These are phyloP conservation scores for Geophilus truncorum DNA, from an alignment of 2,888 invertebrate genomes.

Conservation along the genomic window DNA sequence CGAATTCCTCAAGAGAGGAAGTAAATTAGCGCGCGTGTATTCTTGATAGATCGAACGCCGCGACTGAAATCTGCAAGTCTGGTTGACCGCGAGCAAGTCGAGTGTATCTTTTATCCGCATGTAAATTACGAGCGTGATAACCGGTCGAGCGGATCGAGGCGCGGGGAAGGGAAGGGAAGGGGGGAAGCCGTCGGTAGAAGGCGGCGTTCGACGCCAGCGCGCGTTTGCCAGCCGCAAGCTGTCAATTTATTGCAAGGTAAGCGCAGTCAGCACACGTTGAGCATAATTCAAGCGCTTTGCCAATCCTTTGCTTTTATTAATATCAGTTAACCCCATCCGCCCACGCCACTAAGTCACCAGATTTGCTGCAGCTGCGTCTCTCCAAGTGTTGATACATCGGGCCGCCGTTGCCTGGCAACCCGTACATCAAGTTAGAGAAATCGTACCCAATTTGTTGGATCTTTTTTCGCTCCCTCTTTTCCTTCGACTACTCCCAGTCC, in stretches of 20 bases:
- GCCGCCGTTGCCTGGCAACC: neutral
- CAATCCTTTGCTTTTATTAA: neutral
- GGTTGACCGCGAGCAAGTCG: conserved; percentile 19
- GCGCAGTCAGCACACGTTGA: neutral
- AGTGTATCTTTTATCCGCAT: conserved; percentile 25
- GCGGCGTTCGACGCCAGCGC: neutral
- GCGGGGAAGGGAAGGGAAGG: neutral
- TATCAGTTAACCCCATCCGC: neutral
- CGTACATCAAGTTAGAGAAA: neutral
- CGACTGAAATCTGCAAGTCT: conserved; percentile 2
- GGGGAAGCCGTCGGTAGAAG: neutral
- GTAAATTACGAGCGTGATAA: conserved; percentile 11
- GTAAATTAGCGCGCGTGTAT: neutral
- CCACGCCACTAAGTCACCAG: neutral
- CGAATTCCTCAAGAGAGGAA: neutral
- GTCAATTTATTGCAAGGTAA: neutral
- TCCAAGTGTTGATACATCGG: neutral
- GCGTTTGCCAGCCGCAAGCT: neutral
- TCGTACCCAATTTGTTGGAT: neutral
- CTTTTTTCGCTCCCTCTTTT: neutral
- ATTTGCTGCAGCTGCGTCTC: neutral
- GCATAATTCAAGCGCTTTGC: neutral
- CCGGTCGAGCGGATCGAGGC: neutral
- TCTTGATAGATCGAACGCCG: neutral
- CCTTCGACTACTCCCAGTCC: neutral